These are phyloP conservation scores for Geophilus truncorum DNA, from an alignment of 2,888 invertebrate genomes.

Conservation along the genomic window DNA sequence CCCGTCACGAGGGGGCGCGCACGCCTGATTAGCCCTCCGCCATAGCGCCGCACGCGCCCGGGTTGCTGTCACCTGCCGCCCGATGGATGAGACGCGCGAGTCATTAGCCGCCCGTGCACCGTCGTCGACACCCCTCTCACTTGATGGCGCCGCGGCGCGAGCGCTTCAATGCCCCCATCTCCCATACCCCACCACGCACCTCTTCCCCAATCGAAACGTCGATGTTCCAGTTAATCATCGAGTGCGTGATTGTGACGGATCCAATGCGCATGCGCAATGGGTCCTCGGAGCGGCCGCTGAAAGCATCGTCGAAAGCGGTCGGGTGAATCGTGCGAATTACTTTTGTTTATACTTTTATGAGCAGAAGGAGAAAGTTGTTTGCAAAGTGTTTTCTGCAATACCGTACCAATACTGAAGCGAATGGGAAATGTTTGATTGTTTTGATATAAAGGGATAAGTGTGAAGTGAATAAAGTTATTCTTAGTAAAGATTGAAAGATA, in stretches of 20 bases:
- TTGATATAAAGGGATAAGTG: neutral
- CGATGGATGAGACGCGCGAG: conserved; percentile 21
- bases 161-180: neutral
- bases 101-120: conserved; percentile 25
- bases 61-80: conserved; percentile 18
- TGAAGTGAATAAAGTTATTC: neutral
- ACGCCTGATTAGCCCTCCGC: conserved; percentile 21
- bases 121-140: conserved; percentile 20
- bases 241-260: conserved; percentile 25
- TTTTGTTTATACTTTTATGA: conserved; percentile 27
- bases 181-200: neutral
- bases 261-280: neutral
- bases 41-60: neutral
- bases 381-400: neutral
- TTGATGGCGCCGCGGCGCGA: conserved; percentile 5
- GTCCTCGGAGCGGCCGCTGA: neutral
- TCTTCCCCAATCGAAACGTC: conserved; percentile 13
- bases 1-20: conserved; percentile 24
- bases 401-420: neutral
- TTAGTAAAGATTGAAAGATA: neutral
- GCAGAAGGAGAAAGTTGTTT: neutral
- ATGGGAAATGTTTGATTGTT: neutral
- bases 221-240: conserved; percentile 24
- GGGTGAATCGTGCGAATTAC: conserved; percentile 18
- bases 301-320: neutral